Base-by-base conservation (phyloP, 1,140 invertebrate genomes). In the Leguminivora glycinivorella region DNA sequence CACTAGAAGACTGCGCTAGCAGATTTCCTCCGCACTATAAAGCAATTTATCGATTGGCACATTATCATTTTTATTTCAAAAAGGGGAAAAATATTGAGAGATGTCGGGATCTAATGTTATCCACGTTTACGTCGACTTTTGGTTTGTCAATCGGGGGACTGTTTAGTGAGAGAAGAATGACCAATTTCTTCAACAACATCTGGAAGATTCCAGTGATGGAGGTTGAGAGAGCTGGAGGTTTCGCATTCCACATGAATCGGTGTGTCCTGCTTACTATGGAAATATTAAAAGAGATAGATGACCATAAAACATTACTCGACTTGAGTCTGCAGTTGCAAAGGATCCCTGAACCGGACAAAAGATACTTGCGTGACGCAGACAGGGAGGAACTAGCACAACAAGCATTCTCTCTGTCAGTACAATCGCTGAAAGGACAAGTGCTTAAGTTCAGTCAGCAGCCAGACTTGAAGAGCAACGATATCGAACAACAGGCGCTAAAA, bases 1-100 rank as follows among this genome's bases (percentile, higher is more conserved):
- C 96, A 17, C 86, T 99, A 58, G 95, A 97, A 91, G 94, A 97
- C 74, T 98, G 97, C 85, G 93, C 97, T 4, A 93, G 94, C 60
- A 92, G 98, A 47, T 98, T 98, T 90, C 95, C 96, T 0, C 96
- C 97, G 76, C 97, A 99, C 92, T 98, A 98, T 86, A 99, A 99
- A 91, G 96, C 97, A 0, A 92, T 98, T 26, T 98, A 98, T 87
- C 93, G 97, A 72, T 86, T 99, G 29, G 95, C 96, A 1, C 94
- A 98, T 87, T 95, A 96, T 78, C 98, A 96, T 86, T 96, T 96
- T 82, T 93, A 95, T 71, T 96, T 95, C 24, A 92, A 95, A 81
- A 91, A 92, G 56, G 92, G 93, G 56, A 95, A 94, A 83, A 93
- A 96, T 84, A 92, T 95, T 29, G 90, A 92, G 70, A 95, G 94